Evolutionary conservation across 2,888 invertebrate genomes (phyloP), one percentile per base, ranked within the genome.

Genomic region (Cyclophora punctaria): DNA sequence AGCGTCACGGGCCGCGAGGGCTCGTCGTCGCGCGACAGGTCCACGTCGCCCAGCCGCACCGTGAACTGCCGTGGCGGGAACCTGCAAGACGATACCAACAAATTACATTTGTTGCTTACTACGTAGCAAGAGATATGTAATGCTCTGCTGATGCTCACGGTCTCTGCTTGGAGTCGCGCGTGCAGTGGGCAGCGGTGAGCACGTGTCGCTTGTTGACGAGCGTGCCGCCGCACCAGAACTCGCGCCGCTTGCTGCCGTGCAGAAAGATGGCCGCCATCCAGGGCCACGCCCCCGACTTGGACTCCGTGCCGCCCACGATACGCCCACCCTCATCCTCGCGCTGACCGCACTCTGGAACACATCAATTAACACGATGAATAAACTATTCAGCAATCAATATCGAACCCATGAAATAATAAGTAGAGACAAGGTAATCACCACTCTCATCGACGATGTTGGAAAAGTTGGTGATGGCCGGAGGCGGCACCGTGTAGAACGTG

Each of bases 221-320:
- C 0, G 96, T 95, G 1, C 97, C 98, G 0, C 97, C 97, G 71
- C 98, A 98, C 97, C 97, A 97, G 83, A 96, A 97, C 79, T 96
- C 96, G 0, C 95, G 93, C 35, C 96, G 91, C 64, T 94, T 92
- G 41, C 93, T 92, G 5, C 96, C 96, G 70, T 96, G 96, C 46
- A 97, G 89, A 80, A 95, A 97, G 63, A 97, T 96, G 2, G 97
- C 97, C 0, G 96, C 98, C 94, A 98, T 95, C 98, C 98, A 98
- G 0, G 98, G 98, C 96, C 97, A 97, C 48, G 95, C 92, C 0
- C 97, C 97, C 0, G 95, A 93, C 34, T 93, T 89, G 0, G 96
- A 91, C 73, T 94, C 93, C 49, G 94, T 93, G 3, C 98, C 98
- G 0, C 98, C 98, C 0, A 98, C 98, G 44, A 98, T 96, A 3